A percentile compares a stretch with the other conserved stretches of the same genome.
phyloP scores from a whole-genome alignment of 2,888 invertebrate genomes.

The Oscheius sp. region DNA sequence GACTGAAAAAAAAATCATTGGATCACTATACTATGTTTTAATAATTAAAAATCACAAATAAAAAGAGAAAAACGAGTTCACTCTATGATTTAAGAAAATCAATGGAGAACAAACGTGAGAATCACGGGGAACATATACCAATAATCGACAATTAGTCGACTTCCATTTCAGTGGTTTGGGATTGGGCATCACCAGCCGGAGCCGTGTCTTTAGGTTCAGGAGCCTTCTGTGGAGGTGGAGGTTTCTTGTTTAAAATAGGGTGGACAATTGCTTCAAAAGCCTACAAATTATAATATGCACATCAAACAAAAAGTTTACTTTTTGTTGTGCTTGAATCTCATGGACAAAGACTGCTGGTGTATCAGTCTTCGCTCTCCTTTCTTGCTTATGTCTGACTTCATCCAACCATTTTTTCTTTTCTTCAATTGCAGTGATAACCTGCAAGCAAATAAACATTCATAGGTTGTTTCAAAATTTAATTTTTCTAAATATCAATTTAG shows the following conservation, averaged over 20 bases:
- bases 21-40: too few species aligned
- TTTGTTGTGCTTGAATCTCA: slow-evolving; percentile 84
- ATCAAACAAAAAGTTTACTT: slow-evolving; percentile 77
- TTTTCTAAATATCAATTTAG: too few species aligned
- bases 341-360: slow-evolving; percentile 72
- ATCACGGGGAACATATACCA: slow-evolving; percentile 1
- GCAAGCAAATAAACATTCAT: background rate
- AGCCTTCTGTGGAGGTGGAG: slow-evolving; percentile 78
- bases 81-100: background rate
- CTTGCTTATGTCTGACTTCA: slow-evolving; percentile 80
- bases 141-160: slow-evolving; percentile 25
- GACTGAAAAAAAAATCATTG: background rate
- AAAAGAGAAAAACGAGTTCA: background rate
- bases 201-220: slow-evolving; percentile 38
- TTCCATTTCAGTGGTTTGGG: slow-evolving; percentile 29
- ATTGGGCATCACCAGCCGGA: background rate
- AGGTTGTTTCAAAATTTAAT: too few species aligned
- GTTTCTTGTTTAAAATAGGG: slow-evolving; percentile 89
- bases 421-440: slow-evolving; percentile 79
- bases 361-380: slow-evolving; percentile 57
- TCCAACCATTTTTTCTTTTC: slow-evolving; percentile 87
- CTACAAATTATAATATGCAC: slow-evolving; percentile 70
- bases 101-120: slow-evolving; percentile 18
- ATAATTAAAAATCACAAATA: background rate
- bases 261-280: slow-evolving; percentile 77